These are phyloP conservation scores for Xiphophorus birchmanni DNA, from an alignment of 2,797 vertebrate species.

Conservation along the genomic window DNA sequence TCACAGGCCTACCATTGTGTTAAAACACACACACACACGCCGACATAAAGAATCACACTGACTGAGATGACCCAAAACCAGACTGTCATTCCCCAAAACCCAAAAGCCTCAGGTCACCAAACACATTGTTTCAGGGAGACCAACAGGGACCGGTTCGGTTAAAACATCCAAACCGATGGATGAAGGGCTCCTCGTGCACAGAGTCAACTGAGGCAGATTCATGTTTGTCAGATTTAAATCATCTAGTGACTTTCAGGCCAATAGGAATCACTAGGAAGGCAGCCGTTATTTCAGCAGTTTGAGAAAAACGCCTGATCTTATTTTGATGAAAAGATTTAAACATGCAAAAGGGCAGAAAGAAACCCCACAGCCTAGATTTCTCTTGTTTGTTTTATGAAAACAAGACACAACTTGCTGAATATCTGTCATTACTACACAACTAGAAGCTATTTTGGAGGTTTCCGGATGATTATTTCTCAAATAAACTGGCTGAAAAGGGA, in stretches of 20 bases:
- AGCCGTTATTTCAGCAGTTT: background rate
- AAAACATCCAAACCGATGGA: conserved; percentile 33
- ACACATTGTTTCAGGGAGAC: conserved; percentile 54
- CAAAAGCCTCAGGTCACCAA: conserved; percentile 29
- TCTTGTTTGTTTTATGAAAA: background rate
- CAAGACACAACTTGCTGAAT: conserved; percentile 1
- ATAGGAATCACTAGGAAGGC: background rate
- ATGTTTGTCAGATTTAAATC: background rate
- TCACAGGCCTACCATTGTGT: conserved; percentile 5
- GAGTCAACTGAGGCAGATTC: background rate
- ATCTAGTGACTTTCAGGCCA: conserved; percentile 15
- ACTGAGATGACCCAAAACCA: conserved; percentile 34
- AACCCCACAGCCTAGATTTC: background rate
- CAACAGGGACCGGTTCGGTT: conserved; percentile 9
- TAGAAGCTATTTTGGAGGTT: background rate
- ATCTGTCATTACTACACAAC: background rate
- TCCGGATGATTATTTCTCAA: background rate
- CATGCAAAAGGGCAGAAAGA: background rate
- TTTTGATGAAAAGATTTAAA: background rate
- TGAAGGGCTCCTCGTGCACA: conserved; percentile 6
- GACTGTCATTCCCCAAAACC: conserved; percentile 30
- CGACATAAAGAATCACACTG: background rate
- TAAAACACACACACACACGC: background rate
- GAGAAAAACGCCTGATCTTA: background rate
- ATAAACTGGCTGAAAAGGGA: background rate